Percentiles rank a stretch among this genome's conserved stretches.
These are phyloP conservation scores for Pachyramphus minor DNA, from an alignment of 2,113 vertebrate genomes.

Conservation along the genomic window DNA sequence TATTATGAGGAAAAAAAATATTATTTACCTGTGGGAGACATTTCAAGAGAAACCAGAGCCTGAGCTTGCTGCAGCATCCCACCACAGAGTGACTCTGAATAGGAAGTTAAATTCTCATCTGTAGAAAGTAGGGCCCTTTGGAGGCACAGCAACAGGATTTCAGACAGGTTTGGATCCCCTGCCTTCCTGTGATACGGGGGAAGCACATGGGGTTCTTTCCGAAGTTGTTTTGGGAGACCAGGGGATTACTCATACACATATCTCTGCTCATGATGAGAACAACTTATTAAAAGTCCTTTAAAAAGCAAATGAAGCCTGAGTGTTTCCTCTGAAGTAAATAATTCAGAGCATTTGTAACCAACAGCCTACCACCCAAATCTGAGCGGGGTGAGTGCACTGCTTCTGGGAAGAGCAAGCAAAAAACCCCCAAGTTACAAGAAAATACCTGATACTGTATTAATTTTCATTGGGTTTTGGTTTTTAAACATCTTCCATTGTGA, in stretches of 20 bases:
- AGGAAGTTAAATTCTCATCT: background rate
- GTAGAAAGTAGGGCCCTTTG: background rate
- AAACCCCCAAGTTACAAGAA: background rate
- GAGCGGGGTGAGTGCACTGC: background rate
- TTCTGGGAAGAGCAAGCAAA: background rate
- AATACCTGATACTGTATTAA: background rate
- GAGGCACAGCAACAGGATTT: background rate
- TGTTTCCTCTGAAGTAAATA: background rate
- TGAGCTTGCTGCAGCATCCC: background rate
- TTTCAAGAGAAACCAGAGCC: background rate
- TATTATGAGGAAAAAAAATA: background rate
- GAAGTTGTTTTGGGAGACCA: background rate
- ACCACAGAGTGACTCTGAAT: background rate
- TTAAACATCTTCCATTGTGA: background rate
- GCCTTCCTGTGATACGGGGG: background rate
- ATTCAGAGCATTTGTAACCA: background rate
- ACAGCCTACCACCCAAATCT: background rate
- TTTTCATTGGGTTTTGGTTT: background rate
- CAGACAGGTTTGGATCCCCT: background rate
- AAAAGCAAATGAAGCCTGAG: background rate
- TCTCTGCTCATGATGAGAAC: background rate
- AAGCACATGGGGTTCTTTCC: background rate
- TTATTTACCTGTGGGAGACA: conserved; percentile 7
- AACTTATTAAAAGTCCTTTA: background rate
- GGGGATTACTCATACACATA: background rate